Percentiles rank a stretch among this genome's conserved stretches.
Evolutionary conservation across 2,888 invertebrate species (phyloP).

Genomic region (Amphipyra berbera): DNA sequence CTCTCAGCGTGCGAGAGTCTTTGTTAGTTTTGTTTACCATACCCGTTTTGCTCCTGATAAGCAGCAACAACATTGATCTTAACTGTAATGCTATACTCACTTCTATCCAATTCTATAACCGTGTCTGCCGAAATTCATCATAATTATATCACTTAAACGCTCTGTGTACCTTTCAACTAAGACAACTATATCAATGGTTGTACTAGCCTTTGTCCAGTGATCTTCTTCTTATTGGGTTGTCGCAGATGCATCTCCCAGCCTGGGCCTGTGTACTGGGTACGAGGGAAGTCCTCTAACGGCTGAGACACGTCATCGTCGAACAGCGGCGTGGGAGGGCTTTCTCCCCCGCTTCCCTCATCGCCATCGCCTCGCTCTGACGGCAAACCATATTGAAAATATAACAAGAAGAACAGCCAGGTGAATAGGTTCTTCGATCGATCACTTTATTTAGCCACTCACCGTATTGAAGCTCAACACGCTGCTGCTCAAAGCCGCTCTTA

Average conservation of each 20-base stretch:
- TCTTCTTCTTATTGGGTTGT: slow-evolving; percentile 98
- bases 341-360: slow-evolving; percentile 80
- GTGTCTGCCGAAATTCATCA: too few relatives aligned
- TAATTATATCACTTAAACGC: too few relatives aligned
- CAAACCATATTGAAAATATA: not conserved
- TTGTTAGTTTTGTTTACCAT: too few relatives aligned
- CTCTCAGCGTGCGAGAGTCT: too few relatives aligned
- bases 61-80: too few relatives aligned
- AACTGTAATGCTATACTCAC: too few relatives aligned
- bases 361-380: slow-evolving; percentile 57
- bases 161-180: too few relatives aligned
- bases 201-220: slow-evolving; percentile 94
- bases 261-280: slow-evolving; percentile 93
- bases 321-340: slow-evolving; percentile 97
- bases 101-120: too few relatives aligned
- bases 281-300: slow-evolving; percentile 97
- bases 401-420: too few relatives aligned
- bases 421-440: not conserved
- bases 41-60: too few relatives aligned
- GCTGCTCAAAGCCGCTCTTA: slow-evolving; percentile 86
- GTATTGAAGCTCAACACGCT: slow-evolving; percentile 66
- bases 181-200: too few relatives aligned
- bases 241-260: slow-evolving; percentile 99
- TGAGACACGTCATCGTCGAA: slow-evolving; percentile 98
- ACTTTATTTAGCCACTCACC: slow-evolving; percentile 35